Base-by-base conservation (phyloP, 37 sponge, comb jelly and placozoan genomes). In the Chondrosia reniformis region DNA sequence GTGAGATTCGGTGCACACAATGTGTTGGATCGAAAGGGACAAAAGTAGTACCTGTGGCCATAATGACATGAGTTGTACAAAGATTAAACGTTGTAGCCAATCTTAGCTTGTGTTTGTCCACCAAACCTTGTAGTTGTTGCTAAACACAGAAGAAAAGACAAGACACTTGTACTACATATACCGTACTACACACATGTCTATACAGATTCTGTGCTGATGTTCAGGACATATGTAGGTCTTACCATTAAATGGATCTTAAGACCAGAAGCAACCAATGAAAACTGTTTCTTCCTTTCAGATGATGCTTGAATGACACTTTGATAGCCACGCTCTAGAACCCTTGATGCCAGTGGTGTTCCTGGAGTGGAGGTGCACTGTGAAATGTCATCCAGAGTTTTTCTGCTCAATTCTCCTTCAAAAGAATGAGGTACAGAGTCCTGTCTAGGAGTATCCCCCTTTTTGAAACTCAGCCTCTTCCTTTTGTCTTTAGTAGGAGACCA, bases 381-480 rank as follows among this genome's bases (percentile, higher is more conserved):
- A n/a, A n/a, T n/a, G n/a, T n/a, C n/a, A n/a, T n/a, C n/a, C n/a
- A n/a, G n/a, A n/a, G n/a, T n/a, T n/a, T n/a, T n/a, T n/a, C n/a
- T n/a, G n/a, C n/a, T n/a, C n/a, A n/a, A n/a, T n/a, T n/a, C n/a
- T n/a, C n/a, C n/a, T n/a, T n/a, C n/a, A n/a, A n/a, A n/a, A n/a
- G n/a, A n/a, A n/a, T n/a, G n/a, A n/a, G n/a, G n/a, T n/a, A n/a
- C n/a, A n/a, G n/a, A n/a, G n/a, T n/a, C n/a, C n/a, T n/a, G n/a
- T n/a, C n/a, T n/a, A n/a, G n/a, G n/a, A n/a, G n/a, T n/a, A n/a
- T n/a, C n/a, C n/a, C n/a, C n/a, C 15, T 10, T 19, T 6, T 30
- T 13, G 72, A 69, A 69, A 12, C 42, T 44, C 1, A 69, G 72
- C 72, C 24, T 69, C 72, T 69, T 69, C 72, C 22, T 69, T 7